Evolutionary conservation across 2,888 invertebrate species (phyloP).

Genomic region (Caenorhabditis macrosperma): DNA sequence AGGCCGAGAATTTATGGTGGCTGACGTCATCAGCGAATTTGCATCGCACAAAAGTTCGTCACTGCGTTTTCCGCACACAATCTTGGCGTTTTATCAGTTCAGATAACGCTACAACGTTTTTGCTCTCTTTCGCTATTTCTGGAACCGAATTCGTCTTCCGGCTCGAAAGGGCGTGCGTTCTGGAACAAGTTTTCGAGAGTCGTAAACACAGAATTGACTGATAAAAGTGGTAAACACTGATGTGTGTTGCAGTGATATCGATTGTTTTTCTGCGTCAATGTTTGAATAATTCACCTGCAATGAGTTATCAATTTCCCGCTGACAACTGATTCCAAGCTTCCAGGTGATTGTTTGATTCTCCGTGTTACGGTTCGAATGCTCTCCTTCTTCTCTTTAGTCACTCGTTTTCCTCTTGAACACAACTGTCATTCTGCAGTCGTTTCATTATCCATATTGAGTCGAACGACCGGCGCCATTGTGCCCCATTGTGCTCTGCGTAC

Average conservation of each 20-base stretch:
- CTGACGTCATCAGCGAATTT: slow-evolving; percentile 19
- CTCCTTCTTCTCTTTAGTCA: background rate
- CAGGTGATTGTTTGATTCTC: background rate
- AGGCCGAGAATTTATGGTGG: slow-evolving; percentile 22
- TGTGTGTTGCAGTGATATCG: background rate
- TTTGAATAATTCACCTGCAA: background rate
- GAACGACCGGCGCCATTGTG: background rate
- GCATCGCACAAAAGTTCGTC: slow-evolving; percentile 4
- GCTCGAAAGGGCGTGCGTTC: background rate
- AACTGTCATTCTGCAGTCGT: background rate
- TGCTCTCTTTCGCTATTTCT: background rate
- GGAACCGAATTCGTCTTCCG: background rate
- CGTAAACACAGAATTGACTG: background rate
- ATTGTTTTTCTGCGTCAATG: background rate
- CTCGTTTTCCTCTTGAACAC: background rate
- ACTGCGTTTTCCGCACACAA: slow-evolving; percentile 5
- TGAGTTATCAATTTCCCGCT: background rate
- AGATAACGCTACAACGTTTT: background rate
- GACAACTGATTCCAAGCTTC: background rate
- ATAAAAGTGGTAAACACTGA: background rate
- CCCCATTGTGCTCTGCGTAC: background rate
- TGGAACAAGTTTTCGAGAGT: background rate
- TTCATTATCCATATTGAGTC: background rate
- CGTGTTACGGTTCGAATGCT: background rate
- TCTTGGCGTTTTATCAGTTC: slow-evolving; percentile 7